Evolutionary conservation across 2,113 vertebrate species (phyloP), one percentile per base, ranked within the genome.

Genomic region (Turnix velox): DNA sequence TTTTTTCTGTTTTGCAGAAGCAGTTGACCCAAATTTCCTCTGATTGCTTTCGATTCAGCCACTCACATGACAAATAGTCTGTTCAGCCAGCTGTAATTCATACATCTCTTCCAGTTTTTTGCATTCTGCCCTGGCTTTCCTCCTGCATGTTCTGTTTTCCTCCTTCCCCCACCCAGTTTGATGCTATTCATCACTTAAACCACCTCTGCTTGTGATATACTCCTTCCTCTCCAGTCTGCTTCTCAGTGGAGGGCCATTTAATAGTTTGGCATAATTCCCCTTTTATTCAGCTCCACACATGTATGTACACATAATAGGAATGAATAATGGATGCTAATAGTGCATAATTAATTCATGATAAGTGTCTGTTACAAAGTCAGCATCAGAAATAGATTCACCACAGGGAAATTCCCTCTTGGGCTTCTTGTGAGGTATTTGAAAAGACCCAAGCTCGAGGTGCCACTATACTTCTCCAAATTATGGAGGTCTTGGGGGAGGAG

Each of bases 291-390:
- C 1, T 0, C 42, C 58, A 42, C 74, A 27, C 49, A 66, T 23
- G 39, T 51, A 27, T 42, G 75, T 23, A n/a, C 62, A 66, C 59
- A 68, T 59, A 93, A 48, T 6, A 76, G 69, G 43, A 30, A 65
- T 73, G 48, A 85, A 49, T 65, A 85, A 85, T 87, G 49, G 71
- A 24, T 69, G 74, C 62, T 92, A 85, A 95, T 73, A 85, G 69
- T 46, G 84, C 78, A 62, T 81, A 65, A 83, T 95, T 91, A 87
- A 91, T 87, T 87, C 42, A 33, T 33, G 1, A 4, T 46, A 27
- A 85, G 24, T 28, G 69, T 30, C 68, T 67, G 39, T 45, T 49
- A 8, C 71, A 18, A 48, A 58, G 78, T 43, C 63, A 72, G 80
- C 73, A 43, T 19, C 69, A 28, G 66, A 30, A 52, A 51, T 13